Conservation (phyloP, 2,888 invertebrate species). For the Pachymerium ferrugineum region DNA sequence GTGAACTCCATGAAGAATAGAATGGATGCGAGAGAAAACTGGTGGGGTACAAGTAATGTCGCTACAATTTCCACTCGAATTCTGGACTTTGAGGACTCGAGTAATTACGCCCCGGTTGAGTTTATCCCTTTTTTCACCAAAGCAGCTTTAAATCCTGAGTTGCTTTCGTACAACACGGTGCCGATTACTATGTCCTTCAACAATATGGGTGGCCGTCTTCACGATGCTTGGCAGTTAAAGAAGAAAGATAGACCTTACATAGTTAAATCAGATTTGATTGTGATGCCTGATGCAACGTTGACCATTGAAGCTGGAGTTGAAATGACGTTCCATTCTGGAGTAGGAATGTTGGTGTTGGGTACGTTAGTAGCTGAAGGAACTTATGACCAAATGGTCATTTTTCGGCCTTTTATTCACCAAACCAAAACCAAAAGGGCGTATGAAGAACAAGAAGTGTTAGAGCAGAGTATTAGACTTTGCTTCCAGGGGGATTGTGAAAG, state of each 20-base stretch:
- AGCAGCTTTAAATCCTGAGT: constrained; percentile 58
- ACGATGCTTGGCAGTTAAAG: constrained; percentile 59
- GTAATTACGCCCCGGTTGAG: constrained; percentile 87
- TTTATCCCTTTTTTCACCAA: constrained; percentile 76
- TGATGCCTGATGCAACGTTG: constrained; percentile 88
- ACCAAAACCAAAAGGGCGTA: not conserved
- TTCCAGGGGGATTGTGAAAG: not conserved
- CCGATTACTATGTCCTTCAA: constrained; percentile 53
- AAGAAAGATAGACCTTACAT: constrained; percentile 66
- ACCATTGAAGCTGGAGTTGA: constrained; percentile 81
- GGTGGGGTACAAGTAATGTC: constrained; percentile 85
- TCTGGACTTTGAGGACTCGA: constrained; percentile 99
- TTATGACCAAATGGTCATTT: constrained; percentile 44
- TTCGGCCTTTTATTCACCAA: constrained; percentile 40
- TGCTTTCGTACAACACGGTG: constrained; percentile 34
- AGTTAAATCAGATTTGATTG: constrained; percentile 82
- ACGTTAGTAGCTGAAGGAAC: constrained; percentile 75
- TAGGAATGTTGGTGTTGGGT: constrained; percentile 91
- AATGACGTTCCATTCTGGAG: constrained; percentile 90
- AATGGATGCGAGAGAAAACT: constrained; percentile 85
- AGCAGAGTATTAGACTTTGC: too few species aligned
- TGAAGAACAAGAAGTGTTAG: constrained; percentile 78
- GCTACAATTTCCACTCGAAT: constrained; percentile 71
- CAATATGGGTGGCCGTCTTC: constrained; percentile 70
- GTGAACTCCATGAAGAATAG: constrained; percentile 81